Conservation (phyloP, 2,888 invertebrate genomes). For the Scrobipalpa atriplicella region DNA sequence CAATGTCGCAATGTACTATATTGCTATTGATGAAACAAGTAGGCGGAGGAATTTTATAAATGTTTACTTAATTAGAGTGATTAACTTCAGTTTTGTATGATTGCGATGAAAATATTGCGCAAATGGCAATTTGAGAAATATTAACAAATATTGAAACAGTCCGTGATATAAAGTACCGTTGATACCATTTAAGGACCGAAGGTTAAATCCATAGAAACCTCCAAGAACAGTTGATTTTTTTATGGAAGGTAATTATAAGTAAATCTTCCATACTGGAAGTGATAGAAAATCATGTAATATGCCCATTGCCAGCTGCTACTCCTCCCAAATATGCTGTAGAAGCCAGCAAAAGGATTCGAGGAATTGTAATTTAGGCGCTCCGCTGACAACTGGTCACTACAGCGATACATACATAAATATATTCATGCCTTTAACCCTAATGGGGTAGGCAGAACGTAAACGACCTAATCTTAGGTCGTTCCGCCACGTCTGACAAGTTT, state of each 20-base stretch:
- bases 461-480: too few species aligned
- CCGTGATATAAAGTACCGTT: not conserved
- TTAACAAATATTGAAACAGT: not conserved
- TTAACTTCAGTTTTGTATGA: conserved; percentile 7
- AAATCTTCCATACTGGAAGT: not conserved
- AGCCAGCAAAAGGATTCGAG: too few species aligned
- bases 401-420: too few species aligned
- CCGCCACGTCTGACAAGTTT: too few species aligned
- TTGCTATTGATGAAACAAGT: not conserved
- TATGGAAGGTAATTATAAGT: not conserved
- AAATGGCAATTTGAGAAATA: not conserved
- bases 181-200: not conserved
- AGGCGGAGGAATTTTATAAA: conserved; percentile 10
- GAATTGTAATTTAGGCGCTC: too few species aligned
- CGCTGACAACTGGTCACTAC: too few species aligned
- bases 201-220: not conserved
- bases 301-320: too few species aligned
- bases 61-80: not conserved
- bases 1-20: conserved; percentile 28
- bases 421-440: too few species aligned
- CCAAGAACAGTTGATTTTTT: not conserved
- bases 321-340: too few species aligned
- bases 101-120: conserved; percentile 2
- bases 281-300: too few species aligned
- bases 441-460: too few species aligned